These are phyloP conservation scores for Epistrophe grossulariae DNA, from an alignment of 2,888 invertebrate genomes.

Conservation along the genomic window DNA sequence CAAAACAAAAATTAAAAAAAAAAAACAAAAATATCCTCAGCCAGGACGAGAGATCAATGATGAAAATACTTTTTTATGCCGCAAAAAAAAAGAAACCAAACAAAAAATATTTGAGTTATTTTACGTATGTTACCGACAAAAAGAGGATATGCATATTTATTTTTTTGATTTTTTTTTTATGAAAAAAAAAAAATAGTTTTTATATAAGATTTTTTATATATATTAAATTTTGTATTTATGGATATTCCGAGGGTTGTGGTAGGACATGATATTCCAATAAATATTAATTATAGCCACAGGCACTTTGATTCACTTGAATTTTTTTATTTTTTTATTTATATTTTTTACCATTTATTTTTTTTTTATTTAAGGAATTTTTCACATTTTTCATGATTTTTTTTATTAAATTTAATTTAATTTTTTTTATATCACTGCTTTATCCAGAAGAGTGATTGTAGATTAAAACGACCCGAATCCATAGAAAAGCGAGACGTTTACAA, in stretches of 20 bases:
- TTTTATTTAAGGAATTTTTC: conserved; percentile 34
- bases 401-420: conserved; percentile 2
- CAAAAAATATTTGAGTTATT: neutral
- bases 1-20: neutral
- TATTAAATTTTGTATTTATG: conserved; percentile 11
- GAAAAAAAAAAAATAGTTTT: neutral
- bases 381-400: conserved; percentile 25
- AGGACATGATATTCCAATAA: conserved; percentile 42
- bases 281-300: conserved; percentile 11
- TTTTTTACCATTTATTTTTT: conserved; percentile 36
- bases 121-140: conserved; percentile 23
- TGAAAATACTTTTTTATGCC: neutral
- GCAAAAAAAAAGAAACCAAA: conserved; percentile 21
- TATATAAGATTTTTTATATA: neutral
- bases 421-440: conserved; percentile 45
- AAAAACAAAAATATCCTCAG: neutral
- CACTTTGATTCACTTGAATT: conserved; percentile 51
- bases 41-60: neutral
- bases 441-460: conserved; percentile 46
- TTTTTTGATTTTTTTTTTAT: neutral
- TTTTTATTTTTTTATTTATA: neutral
- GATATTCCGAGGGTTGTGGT: conserved; percentile 44
- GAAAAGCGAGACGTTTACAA: conserved; percentile 18
- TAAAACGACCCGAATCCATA: conserved; percentile 54
- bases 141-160: conserved; percentile 48